Base-by-base conservation (phyloP, 2,888 invertebrate species). In the Synergus japonicus region DNA sequence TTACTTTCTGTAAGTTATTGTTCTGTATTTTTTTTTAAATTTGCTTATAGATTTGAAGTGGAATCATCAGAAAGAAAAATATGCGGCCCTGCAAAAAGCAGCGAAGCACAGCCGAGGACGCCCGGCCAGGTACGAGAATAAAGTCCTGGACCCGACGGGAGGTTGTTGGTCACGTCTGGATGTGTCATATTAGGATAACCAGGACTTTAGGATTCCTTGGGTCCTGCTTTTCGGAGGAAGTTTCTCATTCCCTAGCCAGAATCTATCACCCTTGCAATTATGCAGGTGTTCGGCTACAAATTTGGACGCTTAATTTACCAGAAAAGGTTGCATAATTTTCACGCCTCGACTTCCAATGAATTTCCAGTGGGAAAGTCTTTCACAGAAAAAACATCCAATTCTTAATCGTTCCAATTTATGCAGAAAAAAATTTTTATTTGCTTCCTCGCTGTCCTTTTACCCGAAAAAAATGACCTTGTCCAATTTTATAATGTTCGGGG, bases 121-220 rank as follows among this genome's bases (percentile, higher is more conserved):
- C 10, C 69, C 63, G 15, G 18, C 63, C 76, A 76, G 76, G 78
- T 78, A 60, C 67, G 78, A 78, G 69, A 67, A 79, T 76, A 84
- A 83, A 78, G 46, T 85, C 78, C 82, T 81, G 85, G 66, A 84
- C 85, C 77, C 85, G 63, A 82, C 85, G 84, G 84, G 84, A 83
- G 81, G 78, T 82, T 83, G 81, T 83, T 78, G 83, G 81, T 69
- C 83, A 73, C 81, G 83, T 83, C 79, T 78, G 81, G 60, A 85
- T 78, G 79, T 84, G 85, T 86, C 86, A 83, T 82, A 87, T 87
- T 86, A 87, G 83, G 85, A 83, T 83, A 85, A 86, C 85, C 83
- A 82, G 83, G 79, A 84, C 73, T 54, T 73, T 9, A 54, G 54
- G 73, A 73, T 73, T 73, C 54, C 54, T 54, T 54, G 15, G 29